Base-by-base conservation (phyloP, 2,888 invertebrate species). In the Patella ulyssiponensis region DNA sequence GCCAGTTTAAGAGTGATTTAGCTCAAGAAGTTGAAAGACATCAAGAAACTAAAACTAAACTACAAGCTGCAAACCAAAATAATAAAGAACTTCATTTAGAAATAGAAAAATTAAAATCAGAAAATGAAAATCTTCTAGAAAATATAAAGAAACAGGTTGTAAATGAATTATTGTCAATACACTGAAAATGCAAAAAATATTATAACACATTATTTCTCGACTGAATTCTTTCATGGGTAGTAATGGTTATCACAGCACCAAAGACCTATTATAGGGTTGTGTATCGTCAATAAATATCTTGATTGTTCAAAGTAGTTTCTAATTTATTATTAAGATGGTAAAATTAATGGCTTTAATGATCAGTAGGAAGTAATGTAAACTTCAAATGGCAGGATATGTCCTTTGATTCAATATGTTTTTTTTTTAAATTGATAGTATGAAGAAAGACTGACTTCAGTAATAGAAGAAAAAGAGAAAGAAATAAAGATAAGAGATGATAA, bases 401-500 rank as follows among this genome's bases (percentile, higher is more conserved):
- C 69, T 52, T 51, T 52, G 2, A 56, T 71, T 70, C 20, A 44
- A 7, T 9, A 7, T 5, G 23, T 27, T 69, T 69, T 72, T 27
- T 79, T 73, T 74, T n/a, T n/a, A n/a, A n/a, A 74, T n/a, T 81
- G 82, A 53, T 83, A 90, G 90, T 77, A 87, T 80, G 88, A 89
- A 51, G 80, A 82, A 58, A 84, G 82, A 69, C 76, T 90, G 20
- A 74, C 76, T 15, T 86, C 86, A 71, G 73, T 85, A 15, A 78
- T 81, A 64, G 85, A 80, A 54, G 83, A 83, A 23, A 90, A 90
- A 78, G 88, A 90, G 74, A 84, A 88, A 77, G 87, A 89, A 77
- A 87, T 91, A 33, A 85, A 86, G 44, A 82, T 86, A 64, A 83
- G 86, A 80, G 90, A 91, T 74, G 87, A 88, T 58, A 91, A 89